Evolutionary conservation across 2,113 vertebrate species (phyloP), one percentile per base, ranked within the genome.

Genomic region (Elaphurus davidianus): DNA sequence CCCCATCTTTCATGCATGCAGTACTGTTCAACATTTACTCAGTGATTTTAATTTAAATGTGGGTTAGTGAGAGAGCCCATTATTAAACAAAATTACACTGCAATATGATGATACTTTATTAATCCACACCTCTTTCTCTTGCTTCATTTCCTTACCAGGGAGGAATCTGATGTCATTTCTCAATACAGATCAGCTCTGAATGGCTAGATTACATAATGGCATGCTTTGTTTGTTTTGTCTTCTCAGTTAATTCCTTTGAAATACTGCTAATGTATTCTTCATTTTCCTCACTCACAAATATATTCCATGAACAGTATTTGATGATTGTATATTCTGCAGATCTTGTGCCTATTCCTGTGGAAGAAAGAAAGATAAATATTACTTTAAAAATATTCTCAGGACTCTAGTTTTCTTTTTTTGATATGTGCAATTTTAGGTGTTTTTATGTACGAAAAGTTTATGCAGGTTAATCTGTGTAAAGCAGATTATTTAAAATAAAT

Each of bases 121-220:
- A 96, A 60, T 30, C 40, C 67, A 88, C 81, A 94, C 52, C 62
- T 96, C 82, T 84, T 90, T 96, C 59, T 93, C 47, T 93, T 60
- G 67, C 64, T 95, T 96, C 57, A 85, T 97, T 96, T 97, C 79
- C 87, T 96, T 94, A 85, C 10, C 16, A 64, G 15, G 76, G 52
- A 91, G 23, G 76, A 27, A 92, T 94, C 96, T 96, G 90, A 98
- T 98, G 90, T 98, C 96, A 90, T 79, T 94, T 88, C n/a, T 94
- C 92, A 87, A 52, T 88, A 94, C 76, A 97, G 45, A 97, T 95
- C 55, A 92, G 28, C 45, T 93, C 40, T 98, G 88, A 98, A 96
- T 96, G 64, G 43, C 13, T 59, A 50, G 82, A 93, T 91, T 91
- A 15, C 15, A 95, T 83, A 95, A 97, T 96, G 92, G 52, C 6